phyloP scores from a whole-genome alignment of 2,888 invertebrate genomes.

The Scrobipalpa atriplicella region DNA sequence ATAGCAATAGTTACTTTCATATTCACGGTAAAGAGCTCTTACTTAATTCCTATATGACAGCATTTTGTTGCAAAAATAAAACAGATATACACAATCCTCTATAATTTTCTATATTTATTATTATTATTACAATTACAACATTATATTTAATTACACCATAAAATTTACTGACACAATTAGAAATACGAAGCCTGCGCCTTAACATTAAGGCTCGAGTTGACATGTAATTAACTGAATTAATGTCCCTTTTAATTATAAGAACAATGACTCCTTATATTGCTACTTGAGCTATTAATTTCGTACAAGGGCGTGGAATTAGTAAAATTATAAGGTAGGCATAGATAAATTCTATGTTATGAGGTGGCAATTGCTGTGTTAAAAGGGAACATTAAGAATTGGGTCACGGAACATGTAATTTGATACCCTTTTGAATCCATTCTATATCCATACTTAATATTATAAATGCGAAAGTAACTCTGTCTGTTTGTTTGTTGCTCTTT shows the following conservation, averaged over 20 bases:
- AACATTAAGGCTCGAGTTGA: slow-evolving; percentile 26
- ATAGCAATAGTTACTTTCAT: not conserved
- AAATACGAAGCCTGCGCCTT: slow-evolving; percentile 21
- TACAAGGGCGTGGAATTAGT: slow-evolving; percentile 19
- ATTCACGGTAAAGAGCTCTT: too few species aligned
- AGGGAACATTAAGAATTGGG: not conserved
- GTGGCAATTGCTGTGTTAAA: slow-evolving; percentile 2
- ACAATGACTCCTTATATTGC: slow-evolving; percentile 27
- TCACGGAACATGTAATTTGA: not conserved
- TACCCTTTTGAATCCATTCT: slow-evolving; percentile 7
- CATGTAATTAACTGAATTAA: slow-evolving; percentile 28
- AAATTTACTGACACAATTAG: slow-evolving; percentile 26
- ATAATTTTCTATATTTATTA: not conserved
- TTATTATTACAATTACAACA: not conserved
- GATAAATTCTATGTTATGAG: slow-evolving; percentile 16
- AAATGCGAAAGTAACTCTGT: too few species aligned
- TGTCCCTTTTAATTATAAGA: slow-evolving; percentile 29
- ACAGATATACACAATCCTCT: too few species aligned
- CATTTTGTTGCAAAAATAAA: too few species aligned
- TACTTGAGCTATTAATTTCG: slow-evolving; percentile 18
- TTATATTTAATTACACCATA: slow-evolving; percentile 12
- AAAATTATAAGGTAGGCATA: slow-evolving; percentile 22
- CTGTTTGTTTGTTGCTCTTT: too few species aligned
- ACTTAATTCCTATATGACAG: too few species aligned
- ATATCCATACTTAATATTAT: too few species aligned